Conservation (phyloP, 2,888 invertebrate species). For the Drosophila picticornis region DNA sequence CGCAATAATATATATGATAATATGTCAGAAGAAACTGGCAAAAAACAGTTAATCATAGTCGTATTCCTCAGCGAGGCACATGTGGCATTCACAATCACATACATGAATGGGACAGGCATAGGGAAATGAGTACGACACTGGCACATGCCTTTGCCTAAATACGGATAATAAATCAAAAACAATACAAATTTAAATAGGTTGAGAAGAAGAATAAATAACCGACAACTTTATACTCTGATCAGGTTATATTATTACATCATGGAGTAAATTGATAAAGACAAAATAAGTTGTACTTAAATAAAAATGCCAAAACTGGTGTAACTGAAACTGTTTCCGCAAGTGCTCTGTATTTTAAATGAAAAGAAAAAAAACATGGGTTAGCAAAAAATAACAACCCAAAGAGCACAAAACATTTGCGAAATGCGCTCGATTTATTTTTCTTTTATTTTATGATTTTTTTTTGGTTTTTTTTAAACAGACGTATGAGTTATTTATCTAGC, state of each 20-base stretch:
- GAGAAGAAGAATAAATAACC: background rate
- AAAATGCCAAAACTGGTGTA: background rate
- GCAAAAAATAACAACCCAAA: conserved; percentile 1
- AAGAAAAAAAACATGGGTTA: too few species aligned
- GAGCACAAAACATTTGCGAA: conserved; percentile 41
- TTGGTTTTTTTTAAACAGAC: conserved; percentile 32
- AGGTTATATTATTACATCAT: background rate
- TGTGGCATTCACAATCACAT: conserved; percentile 49
- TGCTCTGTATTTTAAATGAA: background rate
- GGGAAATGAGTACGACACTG: conserved; percentile 42
- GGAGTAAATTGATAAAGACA: background rate
- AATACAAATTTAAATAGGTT: conserved; percentile 51
- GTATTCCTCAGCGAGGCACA: conserved; percentile 49
- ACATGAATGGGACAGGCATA: conserved; percentile 5
- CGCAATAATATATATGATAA: conserved; percentile 59
- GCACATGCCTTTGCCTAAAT: conserved; percentile 57
- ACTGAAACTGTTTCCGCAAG: background rate
- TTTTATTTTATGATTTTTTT: conserved; percentile 1
- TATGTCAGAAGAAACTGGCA: conserved; percentile 64
- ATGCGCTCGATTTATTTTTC: background rate
- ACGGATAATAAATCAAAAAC: conserved; percentile 71
- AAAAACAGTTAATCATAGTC: conserved; percentile 70
- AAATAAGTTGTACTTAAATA: background rate
- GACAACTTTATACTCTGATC: conserved; percentile 10
- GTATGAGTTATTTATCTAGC: conserved; percentile 63